Percentiles rank a stretch among this genome's conserved stretches.
Evolutionary conservation across 2,888 invertebrate species (phyloP).

Genomic region (Brachypterus glaber): DNA sequence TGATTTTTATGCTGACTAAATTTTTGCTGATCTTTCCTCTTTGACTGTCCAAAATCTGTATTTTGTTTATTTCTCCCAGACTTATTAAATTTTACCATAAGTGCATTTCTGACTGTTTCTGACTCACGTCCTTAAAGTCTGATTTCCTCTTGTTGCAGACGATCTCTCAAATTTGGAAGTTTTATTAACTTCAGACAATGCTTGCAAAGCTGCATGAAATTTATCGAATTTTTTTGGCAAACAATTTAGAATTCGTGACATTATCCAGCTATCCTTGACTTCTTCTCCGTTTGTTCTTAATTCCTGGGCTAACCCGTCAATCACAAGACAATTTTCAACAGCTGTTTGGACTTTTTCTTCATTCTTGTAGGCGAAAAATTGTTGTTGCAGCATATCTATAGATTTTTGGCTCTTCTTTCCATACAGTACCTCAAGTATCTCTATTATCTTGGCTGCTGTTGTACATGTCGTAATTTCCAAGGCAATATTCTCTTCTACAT

Average conservation of each 20-base stretch:
- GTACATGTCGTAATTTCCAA: slow-evolving; percentile 23
- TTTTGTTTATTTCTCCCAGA: not conserved
- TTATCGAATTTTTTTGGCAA: slow-evolving; percentile 1
- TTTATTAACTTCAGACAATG: too few species aligned
- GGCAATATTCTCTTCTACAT: too few species aligned
- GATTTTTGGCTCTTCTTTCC: too few species aligned
- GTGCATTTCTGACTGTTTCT: too few species aligned
- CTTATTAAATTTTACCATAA: not conserved
- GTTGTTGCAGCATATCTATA: too few species aligned
- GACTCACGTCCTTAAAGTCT: too few species aligned
- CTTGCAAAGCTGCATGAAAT: not conserved
- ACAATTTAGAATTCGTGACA: not conserved
- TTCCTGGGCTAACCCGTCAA: too few species aligned
- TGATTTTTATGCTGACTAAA: too few species aligned
- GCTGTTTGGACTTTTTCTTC: not conserved
- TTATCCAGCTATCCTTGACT: not conserved
- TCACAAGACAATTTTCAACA: not conserved
- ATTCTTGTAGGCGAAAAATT: not conserved
- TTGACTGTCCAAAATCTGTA: not conserved
- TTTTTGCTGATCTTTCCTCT: too few species aligned
- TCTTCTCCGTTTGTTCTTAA: not conserved
- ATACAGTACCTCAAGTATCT: not conserved
- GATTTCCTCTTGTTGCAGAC: too few species aligned
- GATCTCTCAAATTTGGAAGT: too few species aligned
- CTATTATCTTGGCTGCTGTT: slow-evolving; percentile 11